These are phyloP conservation scores for Protomyctophum bolini DNA, from an alignment of 2,113 vertebrate species.

Conservation along the genomic window DNA sequence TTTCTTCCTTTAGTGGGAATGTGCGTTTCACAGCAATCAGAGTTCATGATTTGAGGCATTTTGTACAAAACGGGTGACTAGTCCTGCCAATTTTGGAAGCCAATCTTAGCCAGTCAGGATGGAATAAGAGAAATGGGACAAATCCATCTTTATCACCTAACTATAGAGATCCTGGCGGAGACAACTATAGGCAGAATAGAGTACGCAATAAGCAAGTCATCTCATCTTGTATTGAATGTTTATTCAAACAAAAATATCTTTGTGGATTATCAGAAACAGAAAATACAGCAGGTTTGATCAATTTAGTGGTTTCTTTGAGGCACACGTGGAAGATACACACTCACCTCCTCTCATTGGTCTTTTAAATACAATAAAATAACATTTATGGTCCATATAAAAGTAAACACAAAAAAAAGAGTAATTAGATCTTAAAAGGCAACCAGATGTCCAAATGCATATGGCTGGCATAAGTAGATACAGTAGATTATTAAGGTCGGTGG, in stretches of 20 bases:
- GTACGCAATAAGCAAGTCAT: neutral
- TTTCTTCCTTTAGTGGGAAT: too few relatives aligned
- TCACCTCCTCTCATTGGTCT: slow-evolving; percentile 10
- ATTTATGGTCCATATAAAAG: slow-evolving; percentile 43
- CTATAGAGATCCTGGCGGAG: too few relatives aligned
- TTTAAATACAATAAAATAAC: slow-evolving; percentile 55
- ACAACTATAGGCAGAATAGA: too few relatives aligned
- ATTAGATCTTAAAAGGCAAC: slow-evolving; percentile 17
- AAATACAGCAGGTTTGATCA: slow-evolving; percentile 57
- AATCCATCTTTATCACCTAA: too few relatives aligned
- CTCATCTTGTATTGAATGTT: slow-evolving; percentile 32
- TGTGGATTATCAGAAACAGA: slow-evolving; percentile 37
- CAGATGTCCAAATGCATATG: slow-evolving; percentile 27
- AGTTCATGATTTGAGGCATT: too few relatives aligned
- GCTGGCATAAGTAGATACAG: slow-evolving; percentile 35
- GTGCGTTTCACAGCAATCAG: too few relatives aligned
- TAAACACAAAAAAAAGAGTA: slow-evolving; percentile 45
- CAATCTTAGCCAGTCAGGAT: too few relatives aligned
- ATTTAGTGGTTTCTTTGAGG: slow-evolving; percentile 39
- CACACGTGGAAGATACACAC: slow-evolving; percentile 29
- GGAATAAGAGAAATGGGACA: too few relatives aligned
- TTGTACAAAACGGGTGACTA: too few relatives aligned
- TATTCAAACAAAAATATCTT: slow-evolving; percentile 58
- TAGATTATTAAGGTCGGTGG: slow-evolving; percentile 25
- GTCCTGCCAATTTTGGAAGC: too few relatives aligned